A percentile compares a stretch with the other conserved stretches of the same genome.
Conservation (phyloP, 2,113 vertebrate species). For the Esox niger region DNA sequence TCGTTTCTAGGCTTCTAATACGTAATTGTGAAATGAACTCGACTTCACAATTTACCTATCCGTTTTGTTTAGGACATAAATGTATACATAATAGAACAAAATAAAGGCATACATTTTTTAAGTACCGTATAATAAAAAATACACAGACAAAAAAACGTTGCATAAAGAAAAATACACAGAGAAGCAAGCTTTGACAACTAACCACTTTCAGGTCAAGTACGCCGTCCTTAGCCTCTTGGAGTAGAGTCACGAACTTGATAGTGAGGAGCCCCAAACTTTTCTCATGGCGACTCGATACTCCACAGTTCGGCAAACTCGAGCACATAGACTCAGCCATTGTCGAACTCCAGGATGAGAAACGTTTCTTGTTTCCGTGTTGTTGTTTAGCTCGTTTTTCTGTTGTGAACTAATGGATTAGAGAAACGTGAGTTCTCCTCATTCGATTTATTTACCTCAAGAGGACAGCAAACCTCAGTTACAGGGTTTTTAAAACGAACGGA, state of each 20-base stretch:
- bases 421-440: slow-evolving; percentile 1
- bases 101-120: too few relatives aligned
- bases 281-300: slow-evolving; percentile 71
- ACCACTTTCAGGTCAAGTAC: slow-evolving; percentile 83
- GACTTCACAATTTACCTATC: too few relatives aligned
- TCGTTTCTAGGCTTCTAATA: too few relatives aligned
- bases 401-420: background rate
- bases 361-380: background rate
- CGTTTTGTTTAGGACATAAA: too few relatives aligned
- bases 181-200: slow-evolving; percentile 42
- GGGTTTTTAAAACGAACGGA: slow-evolving; percentile 60
- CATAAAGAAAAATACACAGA: background rate
- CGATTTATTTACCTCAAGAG: slow-evolving; percentile 33
- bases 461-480: slow-evolving; percentile 20
- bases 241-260: slow-evolving; percentile 74
- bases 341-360: slow-evolving; percentile 37
- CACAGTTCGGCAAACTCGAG: slow-evolving; percentile 38
- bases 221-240: slow-evolving; percentile 73
- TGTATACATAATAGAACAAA: too few relatives aligned
- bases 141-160: background rate
- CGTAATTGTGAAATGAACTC: too few relatives aligned
- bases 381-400: background rate
- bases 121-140: background rate
- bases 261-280: slow-evolving; percentile 81
- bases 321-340: slow-evolving; percentile 57